These are phyloP conservation scores for Chlorops oryzae DNA, from an alignment of 1,140 invertebrate species.

Conservation along the genomic window DNA sequence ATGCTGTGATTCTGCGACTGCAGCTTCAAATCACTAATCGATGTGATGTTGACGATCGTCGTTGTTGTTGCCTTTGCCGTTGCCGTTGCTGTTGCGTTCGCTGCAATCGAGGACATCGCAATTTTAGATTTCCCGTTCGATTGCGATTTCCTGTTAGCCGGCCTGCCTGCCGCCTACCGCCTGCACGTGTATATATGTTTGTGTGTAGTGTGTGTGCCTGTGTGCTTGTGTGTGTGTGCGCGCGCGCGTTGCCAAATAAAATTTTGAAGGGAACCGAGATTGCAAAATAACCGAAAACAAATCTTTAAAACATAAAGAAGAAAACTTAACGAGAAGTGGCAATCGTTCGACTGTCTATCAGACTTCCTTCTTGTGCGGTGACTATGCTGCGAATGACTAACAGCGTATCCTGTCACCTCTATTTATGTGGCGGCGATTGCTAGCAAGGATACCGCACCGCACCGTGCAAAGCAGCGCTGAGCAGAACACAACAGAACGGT, in stretches of 20 bases:
- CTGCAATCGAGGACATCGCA: conserved; percentile 28
- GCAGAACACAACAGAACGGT: conserved; percentile 46
- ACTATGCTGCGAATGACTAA: conserved; percentile 47
- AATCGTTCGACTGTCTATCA: conserved; percentile 15
- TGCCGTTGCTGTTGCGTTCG: conserved; percentile 14
- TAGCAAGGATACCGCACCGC: conserved; percentile 9
- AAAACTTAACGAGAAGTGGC: conserved; percentile 15
- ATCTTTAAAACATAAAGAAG: too few species aligned
- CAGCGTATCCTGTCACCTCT: conserved; percentile 32
- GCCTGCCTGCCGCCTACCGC: too few species aligned
- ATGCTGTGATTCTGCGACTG: conserved; percentile 28
- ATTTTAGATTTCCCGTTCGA: too few species aligned
- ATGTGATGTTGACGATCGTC: conserved; percentile 11
- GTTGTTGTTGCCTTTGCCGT: conserved; percentile 16
- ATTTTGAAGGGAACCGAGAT: too few species aligned
- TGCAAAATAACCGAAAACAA: too few species aligned
- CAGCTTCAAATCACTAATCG: too few species aligned
- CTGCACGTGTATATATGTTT: too few species aligned
- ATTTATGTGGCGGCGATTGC: conserved; percentile 43
- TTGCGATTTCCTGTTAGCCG: too few species aligned
- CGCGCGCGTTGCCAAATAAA: too few species aligned
- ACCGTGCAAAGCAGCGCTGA: too few species aligned
- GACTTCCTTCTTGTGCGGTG: conserved; percentile 40
- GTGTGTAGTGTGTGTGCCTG: too few species aligned
- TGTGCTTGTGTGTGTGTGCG: too few species aligned